Evolutionary conservation across 1,140 invertebrate genomes (phyloP), one percentile per base, ranked within the genome.

Genomic region (Drosophila lini): DNA sequence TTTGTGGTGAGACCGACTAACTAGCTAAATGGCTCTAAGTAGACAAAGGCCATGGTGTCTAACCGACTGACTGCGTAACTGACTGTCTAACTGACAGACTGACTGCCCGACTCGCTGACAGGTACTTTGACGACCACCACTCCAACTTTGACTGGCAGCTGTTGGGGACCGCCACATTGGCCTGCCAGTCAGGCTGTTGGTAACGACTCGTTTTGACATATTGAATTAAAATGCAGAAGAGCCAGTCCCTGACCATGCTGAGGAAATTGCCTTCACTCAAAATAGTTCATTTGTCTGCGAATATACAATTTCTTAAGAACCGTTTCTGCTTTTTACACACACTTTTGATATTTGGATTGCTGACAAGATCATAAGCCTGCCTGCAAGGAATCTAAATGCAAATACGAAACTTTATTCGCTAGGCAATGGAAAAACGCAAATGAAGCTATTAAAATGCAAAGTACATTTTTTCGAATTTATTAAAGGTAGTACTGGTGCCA

Each of bases 381-480:
- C 34, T 55, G 52, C 64, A 81, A 56, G 41, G 62, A 88, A 88
- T 85, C 71, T 76, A 76, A 85, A 85, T 86, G 83, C 81, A 84
- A 84, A 81, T 86, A 41, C 50, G 59, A 75, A 67, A 82, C 68
- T 78, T 78, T 65, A 68, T 58, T 64, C 63, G 60, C 36, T 32
- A 38, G 50, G 36, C 53, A 79, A 79, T 76, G 62, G 55, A 79
- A 80, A 80, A 69, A 77, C 56, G 59, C 62, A 85, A 85, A 85
- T 88, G 74, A 82, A 71, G 83, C 62, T 56, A 86, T 85, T 79
- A 86, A 85, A 85, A 85, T 85, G 83, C 82, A 81, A 86, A 84
- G 13, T 31, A 61, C 6, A 40, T 71, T 71, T 55, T 55, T 36
- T 34, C 5, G 19, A 28, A 60, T 80, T 56, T 81, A 36, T 38